Evolutionary conservation across 2,113 vertebrate genomes (phyloP), one percentile per base, ranked within the genome.

Genomic region (Microcebus murinus): DNA sequence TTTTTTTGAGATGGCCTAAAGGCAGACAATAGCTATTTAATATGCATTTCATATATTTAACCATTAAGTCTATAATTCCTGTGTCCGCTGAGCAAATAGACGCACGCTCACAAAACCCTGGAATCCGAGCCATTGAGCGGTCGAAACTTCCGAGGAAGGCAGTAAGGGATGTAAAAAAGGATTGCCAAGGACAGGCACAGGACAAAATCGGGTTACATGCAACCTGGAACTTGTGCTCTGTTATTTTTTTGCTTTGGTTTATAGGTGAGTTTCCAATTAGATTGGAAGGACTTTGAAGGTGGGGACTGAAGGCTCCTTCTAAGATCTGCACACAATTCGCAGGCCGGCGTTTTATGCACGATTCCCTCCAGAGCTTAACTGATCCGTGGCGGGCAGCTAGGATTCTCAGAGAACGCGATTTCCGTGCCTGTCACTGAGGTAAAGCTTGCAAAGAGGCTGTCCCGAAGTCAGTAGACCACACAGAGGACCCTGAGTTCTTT

Each of bases 331-430:
- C 45, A 17, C 3, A 45, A 23, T 61, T 94, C 63, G 80, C 13
- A 39, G 63, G 77, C 48, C 23, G 34, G 50, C 6, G 5, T 76
- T 55, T 29, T 36, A 31, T n/a, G 15, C 0, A 7, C 1, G 2
- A 10, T 4, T 59, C 8, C 27, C 42, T 63, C 25, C 61, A 68
- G 20, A 55, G n/a, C 27, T 48, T 15, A 65, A 12, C 18, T 4
- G 25, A 18, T 17, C 3, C 2, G 9, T 3, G n/a, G 45, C n/a
- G 48, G 29, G 7, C 23, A 20, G 34, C 18, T 4, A 1, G 39
- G 52, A 12, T 55, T 21, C 63, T 74, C 73, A 34, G 57, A 50
- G 3, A 25, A 9, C 52, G 6, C 1, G 8, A 10, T 1, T 23
- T 71, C 7, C 8, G 4, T 39, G 18, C 12, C 23, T 70, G 11